Evolutionary conservation across 2,113 vertebrate species (phyloP).

Genomic region (Buteo buteo): DNA sequence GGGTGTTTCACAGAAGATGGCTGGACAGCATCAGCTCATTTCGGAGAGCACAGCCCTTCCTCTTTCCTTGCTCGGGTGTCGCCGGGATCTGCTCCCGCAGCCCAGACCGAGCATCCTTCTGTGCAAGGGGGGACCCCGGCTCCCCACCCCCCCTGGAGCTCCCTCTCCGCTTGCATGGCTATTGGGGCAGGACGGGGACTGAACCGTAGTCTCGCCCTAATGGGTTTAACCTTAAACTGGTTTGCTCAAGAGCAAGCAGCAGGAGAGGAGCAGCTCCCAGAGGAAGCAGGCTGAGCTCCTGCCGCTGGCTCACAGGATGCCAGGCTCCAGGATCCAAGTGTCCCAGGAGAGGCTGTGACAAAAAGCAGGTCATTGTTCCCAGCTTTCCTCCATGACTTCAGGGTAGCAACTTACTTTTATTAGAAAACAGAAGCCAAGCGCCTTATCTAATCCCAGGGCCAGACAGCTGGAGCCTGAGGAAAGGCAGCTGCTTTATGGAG

Average conservation of each 20-base stretch:
- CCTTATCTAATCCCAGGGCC: neutral
- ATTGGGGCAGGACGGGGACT: neutral
- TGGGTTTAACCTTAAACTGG: neutral
- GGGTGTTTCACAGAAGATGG: neutral
- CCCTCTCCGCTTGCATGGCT: neutral
- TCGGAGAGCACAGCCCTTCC: neutral
- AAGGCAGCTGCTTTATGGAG: neutral
- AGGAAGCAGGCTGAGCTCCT: neutral
- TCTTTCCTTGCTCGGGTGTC: neutral
- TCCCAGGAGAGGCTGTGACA: neutral
- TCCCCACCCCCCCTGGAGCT: neutral
- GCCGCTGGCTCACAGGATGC: neutral
- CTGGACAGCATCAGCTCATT: neutral
- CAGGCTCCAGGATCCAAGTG: neutral
- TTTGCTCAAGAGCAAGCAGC: neutral
- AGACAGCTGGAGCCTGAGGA: neutral
- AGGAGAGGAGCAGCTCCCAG: neutral
- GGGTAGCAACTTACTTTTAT: neutral
- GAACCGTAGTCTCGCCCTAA: neutral
- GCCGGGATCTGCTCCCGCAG: neutral
- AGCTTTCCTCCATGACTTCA: neutral
- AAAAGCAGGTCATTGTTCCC: neutral
- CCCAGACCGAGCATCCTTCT: rapidly evolving
- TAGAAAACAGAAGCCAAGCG: neutral
- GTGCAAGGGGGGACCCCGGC: neutral